Evolutionary conservation across 1,140 invertebrate species (phyloP), one percentile per base, ranked within the genome.

Genomic region (Drosophila sp.): DNA sequence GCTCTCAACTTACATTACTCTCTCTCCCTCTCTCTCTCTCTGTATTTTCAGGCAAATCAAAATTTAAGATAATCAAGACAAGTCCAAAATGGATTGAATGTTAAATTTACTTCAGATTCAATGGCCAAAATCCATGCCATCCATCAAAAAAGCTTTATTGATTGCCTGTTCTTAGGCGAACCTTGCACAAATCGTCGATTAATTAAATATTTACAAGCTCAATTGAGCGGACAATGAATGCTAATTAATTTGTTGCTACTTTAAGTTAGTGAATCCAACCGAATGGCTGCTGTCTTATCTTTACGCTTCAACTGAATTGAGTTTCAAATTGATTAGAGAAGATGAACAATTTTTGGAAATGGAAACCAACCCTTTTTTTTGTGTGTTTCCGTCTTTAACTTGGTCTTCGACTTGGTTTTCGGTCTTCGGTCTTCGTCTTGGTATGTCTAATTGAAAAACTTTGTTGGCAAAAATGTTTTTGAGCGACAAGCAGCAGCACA

Each of bases 181-280:
- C 61, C 61, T 60, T 62, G 71, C 71, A 74, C 75, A 77, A 79
- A 79, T 79, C 69, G 62, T 29, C 83, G 79, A 86, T 86, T 86
- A 89, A 86, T 89, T 79, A 86, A 89, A 86, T 86, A 86, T 86
- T 86, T 86, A 86, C 83, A 83, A 80, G 84, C 84, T 89, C 84
- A 87, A 87, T 86, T 87, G 76, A 60, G 67, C 72, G 58, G 73
- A 65, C 83, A 76, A 86, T 87, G 76, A 87, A 86, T 87, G 79
- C 79, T 87, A 87, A 86, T 87, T 86, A 82, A 87, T 86, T 79
- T 56, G 69, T 71, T 72, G 68, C 2, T 50, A 8, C 72, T 71
- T 71, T 71, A 77, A 77, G 70, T 72, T 69, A 50, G 69, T 17
- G 17, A 17, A 17, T 17, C 61, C 58, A 41, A 33, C 47, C 70